A percentile compares a stretch with the other conserved stretches of the same genome.
Conservation (phyloP, 2,113 vertebrate species). For the Raja brachyura region DNA sequence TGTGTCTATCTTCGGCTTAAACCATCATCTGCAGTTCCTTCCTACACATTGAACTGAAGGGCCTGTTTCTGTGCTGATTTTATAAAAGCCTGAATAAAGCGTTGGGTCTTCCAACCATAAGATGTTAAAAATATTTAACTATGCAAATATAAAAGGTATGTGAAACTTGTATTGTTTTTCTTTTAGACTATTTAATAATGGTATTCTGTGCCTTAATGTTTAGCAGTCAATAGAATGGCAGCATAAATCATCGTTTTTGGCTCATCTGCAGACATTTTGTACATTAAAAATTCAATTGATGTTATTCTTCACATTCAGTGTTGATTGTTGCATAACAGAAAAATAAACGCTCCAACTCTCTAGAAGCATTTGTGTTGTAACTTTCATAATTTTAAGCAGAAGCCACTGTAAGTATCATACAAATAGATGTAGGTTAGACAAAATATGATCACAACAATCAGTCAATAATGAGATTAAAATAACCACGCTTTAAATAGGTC, state of each 20-base stretch:
- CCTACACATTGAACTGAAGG: too few species aligned
- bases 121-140: neutral
- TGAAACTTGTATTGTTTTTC: neutral
- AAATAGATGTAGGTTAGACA: neutral
- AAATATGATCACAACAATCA: neutral
- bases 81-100: neutral
- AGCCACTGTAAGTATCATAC: neutral
- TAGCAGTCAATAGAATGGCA: neutral
- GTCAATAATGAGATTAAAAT: neutral
- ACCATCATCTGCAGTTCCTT: too few species aligned
- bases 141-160: neutral
- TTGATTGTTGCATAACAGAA: neutral
- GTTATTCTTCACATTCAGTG: neutral
- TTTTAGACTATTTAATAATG: neutral
- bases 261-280: neutral
- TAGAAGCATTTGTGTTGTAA: neutral
- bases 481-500: neutral
- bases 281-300: neutral
- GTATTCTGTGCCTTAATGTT: neutral
- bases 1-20: too few species aligned
- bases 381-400: neutral
- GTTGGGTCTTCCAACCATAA: neutral
- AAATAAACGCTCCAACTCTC: too few species aligned
- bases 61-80: too few species aligned
- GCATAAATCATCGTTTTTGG: neutral